Base-by-base conservation (phyloP, 2,113 vertebrate species). In the Burhinus oedicnemus region DNA sequence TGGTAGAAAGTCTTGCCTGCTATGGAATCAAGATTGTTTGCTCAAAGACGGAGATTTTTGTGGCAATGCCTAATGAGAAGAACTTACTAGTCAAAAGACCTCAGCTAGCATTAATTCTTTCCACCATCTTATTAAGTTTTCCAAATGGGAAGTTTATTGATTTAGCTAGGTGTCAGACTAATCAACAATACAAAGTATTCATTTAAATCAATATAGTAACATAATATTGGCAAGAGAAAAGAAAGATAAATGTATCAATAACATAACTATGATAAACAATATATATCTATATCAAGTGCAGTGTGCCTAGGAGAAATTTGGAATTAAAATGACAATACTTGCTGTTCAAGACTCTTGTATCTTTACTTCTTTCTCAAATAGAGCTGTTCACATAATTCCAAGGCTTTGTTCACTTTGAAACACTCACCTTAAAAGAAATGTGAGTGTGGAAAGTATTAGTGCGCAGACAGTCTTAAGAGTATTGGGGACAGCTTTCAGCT, bases 131-230 rank as follows among this genome's bases (percentile, higher is more conserved):
- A 78, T 15, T 86, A 83, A 44, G 47, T 90, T 94, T 68, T 81
- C 30, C 30, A 84, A 62, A 85, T 32, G 42, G 51, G 47, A 90
- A 82, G 38, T 55, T 74, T 90, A 96, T 93, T 92, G 96, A 96
- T 96, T 96, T 91, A 70, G 68, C 81, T 85, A 82, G 55, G 45
- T 94, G 79, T 88, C 60, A 83, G 89, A 93, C 82, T 96, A 96
- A 97, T 90, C 81, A 94, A 77, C 1, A 0, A 89, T 84, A 68
- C 64, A 36, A 54, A 96, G 64, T 90, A 95, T 83, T 95, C 55
- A 83, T 93, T 88, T 97, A 85, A 96, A 98, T 98, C 94, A 93
- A 93, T 96, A 89, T 14, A 64, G 69, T 82, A 90, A 36, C 49
- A 57, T 90, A 93, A 83, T 76, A 72, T 5, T 89, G 49, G 45